Base-by-base conservation (phyloP, 2,888 invertebrate species). In the Synergus laeviventris region DNA sequence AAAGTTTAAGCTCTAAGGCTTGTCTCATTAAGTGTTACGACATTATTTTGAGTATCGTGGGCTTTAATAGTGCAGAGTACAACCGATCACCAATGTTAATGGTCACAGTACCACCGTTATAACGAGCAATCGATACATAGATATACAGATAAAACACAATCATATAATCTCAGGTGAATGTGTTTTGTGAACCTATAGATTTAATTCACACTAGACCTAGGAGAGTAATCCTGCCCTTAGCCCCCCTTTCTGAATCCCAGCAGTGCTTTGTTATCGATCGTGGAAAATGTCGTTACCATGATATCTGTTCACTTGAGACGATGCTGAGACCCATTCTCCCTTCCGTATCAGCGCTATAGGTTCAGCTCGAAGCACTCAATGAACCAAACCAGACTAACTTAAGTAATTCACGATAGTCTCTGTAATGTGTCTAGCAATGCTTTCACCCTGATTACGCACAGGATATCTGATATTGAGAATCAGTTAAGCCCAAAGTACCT, bases 221-320 rank as follows among this genome's bases (percentile, higher is more conserved):
- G 56, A 21, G 56, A 21, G 56, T 18, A 11, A 56, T 45, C 45
- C 31, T 70, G 31, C 70, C 21, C 70, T 70, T 49, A 49, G n/a
- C 70, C 49, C 70, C 31, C 70, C 24, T 45, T 70, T 12, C 45
- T 49, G 24, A 45, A n/a, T 36, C 45, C n/a, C 12, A 70, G n/a
- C 45, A 49, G 70, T 24, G 70, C 31, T 70, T 49, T 49, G 21
- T 70, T 70, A 70, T 70, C 49, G 70, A 31, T 70, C 70, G 45
- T 49, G 4, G 70, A 70, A 70, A 64, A 49, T 11, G 70, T 70
- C 45, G 70, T 70, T 70, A 70, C 45, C 49, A 42, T 70, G 49
- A 70, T 70, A 70, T 70, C 24, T 66, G 14, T 24, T 66, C 31
- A 45, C 49, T 2, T 70, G 70, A 70, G 31, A 70, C 31, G 49